Evolutionary conservation across 2,888 invertebrate genomes (phyloP).

Genomic region (Saturnia pavonia): DNA sequence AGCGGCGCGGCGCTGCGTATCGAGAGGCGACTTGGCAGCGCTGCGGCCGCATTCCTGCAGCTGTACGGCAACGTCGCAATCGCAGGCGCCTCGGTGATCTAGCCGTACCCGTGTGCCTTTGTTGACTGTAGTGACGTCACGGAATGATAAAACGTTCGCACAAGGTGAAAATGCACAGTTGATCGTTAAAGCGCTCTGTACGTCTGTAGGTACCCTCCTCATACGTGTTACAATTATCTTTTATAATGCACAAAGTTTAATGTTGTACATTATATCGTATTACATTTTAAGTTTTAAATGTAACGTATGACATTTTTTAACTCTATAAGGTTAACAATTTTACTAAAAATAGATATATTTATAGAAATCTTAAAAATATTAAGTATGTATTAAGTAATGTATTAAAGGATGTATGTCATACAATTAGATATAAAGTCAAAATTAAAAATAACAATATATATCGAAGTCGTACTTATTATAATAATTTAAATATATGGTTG

Average conservation of each 20-base stretch:
- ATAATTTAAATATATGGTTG: too few relatives aligned
- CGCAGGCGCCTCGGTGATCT: conserved; percentile 45
- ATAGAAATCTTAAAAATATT: too few relatives aligned
- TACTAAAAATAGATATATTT: not conserved
- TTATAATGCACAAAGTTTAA: not conserved
- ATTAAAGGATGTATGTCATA: too few relatives aligned
- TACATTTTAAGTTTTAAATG: not conserved
- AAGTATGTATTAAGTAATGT: too few relatives aligned
- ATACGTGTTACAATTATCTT: not conserved
- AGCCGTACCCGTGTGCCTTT: conserved; percentile 53
- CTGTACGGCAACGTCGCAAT: conserved; percentile 69
- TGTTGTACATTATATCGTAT: not conserved
- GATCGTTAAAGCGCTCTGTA: not conserved
- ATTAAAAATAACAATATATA: too few relatives aligned
- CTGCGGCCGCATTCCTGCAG: conserved; percentile 71
- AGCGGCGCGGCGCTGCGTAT: conserved; percentile 16
- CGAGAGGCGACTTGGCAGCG: conserved; percentile 68
- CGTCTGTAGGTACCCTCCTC: conserved; percentile 15
- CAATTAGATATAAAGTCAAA: too few relatives aligned
- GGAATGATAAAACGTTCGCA: conserved; percentile 57
- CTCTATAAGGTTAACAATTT: not conserved
- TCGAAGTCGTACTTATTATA: too few relatives aligned
- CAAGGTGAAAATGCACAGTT: conserved; percentile 53
- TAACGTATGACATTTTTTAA: not conserved
- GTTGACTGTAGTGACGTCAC: conserved; percentile 62